Evolutionary conservation across 2,797 vertebrate species (phyloP).

Genomic region (Sus cebifrons): DNA sequence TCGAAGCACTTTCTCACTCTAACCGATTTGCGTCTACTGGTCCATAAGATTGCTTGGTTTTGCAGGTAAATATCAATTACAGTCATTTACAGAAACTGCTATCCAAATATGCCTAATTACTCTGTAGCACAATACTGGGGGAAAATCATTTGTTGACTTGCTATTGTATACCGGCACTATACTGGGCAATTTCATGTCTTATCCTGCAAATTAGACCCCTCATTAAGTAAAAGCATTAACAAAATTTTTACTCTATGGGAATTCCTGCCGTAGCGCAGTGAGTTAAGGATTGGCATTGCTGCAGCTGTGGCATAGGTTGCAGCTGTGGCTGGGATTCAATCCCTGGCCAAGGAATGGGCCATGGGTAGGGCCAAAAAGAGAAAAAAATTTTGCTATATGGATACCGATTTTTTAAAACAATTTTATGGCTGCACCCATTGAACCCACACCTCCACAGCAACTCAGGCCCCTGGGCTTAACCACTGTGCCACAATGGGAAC

Average conservation of each 20-base stretch:
- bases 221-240: neutral
- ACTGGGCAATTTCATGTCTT: neutral
- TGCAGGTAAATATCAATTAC: neutral
- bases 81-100: neutral
- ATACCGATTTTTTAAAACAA: too few relatives aligned
- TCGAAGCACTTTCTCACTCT: neutral
- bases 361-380: too few relatives aligned
- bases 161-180: neutral
- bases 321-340: too few relatives aligned
- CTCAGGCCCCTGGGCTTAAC: too few relatives aligned
- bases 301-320: too few relatives aligned
- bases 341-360: too few relatives aligned
- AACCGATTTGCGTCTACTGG: neutral
- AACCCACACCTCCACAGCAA: too few relatives aligned
- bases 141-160: neutral
- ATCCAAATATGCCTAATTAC: neutral
- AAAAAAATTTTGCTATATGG: too few relatives aligned
- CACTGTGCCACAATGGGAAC: too few relatives aligned
- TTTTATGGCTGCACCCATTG: too few relatives aligned
- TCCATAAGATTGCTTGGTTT: slow-evolving; percentile 31
- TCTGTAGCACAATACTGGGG: neutral
- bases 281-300: too few relatives aligned
- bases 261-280: too few relatives aligned
- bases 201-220: slow-evolving; percentile 22
- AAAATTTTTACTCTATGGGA: neutral